Conservation (phyloP, 2,113 vertebrate genomes). For the Crotalus viridis region DNA sequence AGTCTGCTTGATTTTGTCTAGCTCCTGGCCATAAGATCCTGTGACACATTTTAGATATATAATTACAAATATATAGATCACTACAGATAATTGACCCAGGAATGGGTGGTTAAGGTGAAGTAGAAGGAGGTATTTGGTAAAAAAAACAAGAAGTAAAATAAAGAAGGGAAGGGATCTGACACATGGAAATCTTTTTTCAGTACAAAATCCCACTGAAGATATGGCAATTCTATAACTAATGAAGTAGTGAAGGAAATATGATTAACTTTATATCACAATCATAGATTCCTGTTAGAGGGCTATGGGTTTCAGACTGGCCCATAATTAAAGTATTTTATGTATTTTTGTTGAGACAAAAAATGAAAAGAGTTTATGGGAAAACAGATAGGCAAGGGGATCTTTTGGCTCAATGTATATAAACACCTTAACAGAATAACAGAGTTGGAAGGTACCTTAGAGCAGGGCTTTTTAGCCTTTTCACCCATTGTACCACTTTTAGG, state of each 20-base stretch:
- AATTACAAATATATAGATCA: background rate
- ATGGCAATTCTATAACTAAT: background rate
- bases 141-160: background rate
- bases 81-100: background rate
- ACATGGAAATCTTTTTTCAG: background rate
- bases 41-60: background rate
- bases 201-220: background rate
- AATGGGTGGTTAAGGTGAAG: background rate
- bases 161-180: background rate
- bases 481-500: too few species aligned
- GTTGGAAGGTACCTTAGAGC: background rate
- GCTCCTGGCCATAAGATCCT: background rate
- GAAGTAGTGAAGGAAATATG: background rate
- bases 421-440: background rate
- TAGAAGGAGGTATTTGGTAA: background rate
- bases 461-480: too few species aligned
- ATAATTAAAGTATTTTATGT: background rate
- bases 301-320: background rate
- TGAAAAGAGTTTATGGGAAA: background rate
- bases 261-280: background rate
- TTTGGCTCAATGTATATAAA: background rate
- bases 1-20: background rate
- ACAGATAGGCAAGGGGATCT: background rate
- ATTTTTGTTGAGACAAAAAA: background rate
- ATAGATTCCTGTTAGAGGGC: background rate